Conservation (phyloP, 2,888 invertebrate species). For the Brenthis hecate region DNA sequence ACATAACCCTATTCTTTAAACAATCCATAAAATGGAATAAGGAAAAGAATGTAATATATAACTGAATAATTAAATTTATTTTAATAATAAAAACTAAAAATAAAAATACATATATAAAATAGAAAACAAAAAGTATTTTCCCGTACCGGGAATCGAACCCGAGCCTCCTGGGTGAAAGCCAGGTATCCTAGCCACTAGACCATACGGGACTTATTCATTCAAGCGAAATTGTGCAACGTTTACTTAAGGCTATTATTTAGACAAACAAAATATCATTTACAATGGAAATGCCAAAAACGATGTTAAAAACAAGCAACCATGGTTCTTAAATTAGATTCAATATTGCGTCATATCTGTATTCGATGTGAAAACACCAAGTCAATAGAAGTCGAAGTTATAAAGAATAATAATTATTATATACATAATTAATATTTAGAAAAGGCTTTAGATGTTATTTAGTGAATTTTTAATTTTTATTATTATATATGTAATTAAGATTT, state of each 20-base stretch:
- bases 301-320: too few relatives aligned
- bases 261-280: background rate
- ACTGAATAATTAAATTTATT: background rate
- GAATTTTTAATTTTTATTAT: too few relatives aligned
- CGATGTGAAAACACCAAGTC: too few relatives aligned
- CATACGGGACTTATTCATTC: conserved; percentile 72
- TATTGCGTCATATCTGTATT: too few relatives aligned
- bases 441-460: too few relatives aligned
- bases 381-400: too few relatives aligned
- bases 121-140: conserved; percentile 54
- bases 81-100: background rate
- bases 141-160: conserved; percentile 89
- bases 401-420: too few relatives aligned
- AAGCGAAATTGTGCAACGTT: background rate
- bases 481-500: too few relatives aligned
- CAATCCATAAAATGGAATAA: background rate
- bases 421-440: too few relatives aligned
- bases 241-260: background rate
- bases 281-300: too few relatives aligned
- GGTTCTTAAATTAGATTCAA: too few relatives aligned
- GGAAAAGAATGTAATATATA: background rate
- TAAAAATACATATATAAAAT: background rate
- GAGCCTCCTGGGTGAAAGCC: conserved; percentile 89
- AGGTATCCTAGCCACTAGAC: conserved; percentile 88
- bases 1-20: too few relatives aligned